Evolutionary conservation across 2,888 invertebrate genomes (phyloP).

Genomic region (Branchellion lobata): DNA sequence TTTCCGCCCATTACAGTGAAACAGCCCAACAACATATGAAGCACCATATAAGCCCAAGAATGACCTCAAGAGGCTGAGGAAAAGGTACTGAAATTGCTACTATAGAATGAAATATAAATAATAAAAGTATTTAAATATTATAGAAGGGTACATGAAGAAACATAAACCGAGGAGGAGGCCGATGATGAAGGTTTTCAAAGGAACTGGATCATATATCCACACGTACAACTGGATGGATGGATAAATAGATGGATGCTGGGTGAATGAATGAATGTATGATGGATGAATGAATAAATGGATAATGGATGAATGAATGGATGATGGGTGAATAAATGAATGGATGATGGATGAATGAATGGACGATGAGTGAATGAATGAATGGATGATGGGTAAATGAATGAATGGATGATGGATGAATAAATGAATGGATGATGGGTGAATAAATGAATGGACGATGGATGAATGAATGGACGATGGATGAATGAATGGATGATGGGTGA

Average conservation of each 20-base stretch:
- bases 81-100: no score
- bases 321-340: neutral
- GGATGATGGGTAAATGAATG: slow-evolving; percentile 1
- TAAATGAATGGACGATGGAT: no score
- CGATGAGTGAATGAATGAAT: slow-evolving; percentile 17
- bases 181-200: slow-evolving; percentile 76
- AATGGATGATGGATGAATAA: slow-evolving; percentile 78
- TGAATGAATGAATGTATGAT: no score
- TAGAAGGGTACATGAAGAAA: slow-evolving; percentile 10
- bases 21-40: no score
- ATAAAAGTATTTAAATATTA: neutral
- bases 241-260: neutral
- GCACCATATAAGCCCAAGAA: no score
- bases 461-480: no score
- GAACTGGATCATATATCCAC: slow-evolving; percentile 96
- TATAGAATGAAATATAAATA: no score
- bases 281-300: neutral
- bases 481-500: no score
- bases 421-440: slow-evolving; percentile 88
- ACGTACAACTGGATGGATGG: slow-evolving; percentile 71
- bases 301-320: slow-evolving; percentile 12
- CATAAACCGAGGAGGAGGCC: slow-evolving; percentile 68
- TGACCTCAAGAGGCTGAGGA: no score
- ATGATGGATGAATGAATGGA: neutral
- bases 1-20: no score